Evolutionary conservation across 2,113 vertebrate species (phyloP).

Genomic region (Tyto alba): DNA sequence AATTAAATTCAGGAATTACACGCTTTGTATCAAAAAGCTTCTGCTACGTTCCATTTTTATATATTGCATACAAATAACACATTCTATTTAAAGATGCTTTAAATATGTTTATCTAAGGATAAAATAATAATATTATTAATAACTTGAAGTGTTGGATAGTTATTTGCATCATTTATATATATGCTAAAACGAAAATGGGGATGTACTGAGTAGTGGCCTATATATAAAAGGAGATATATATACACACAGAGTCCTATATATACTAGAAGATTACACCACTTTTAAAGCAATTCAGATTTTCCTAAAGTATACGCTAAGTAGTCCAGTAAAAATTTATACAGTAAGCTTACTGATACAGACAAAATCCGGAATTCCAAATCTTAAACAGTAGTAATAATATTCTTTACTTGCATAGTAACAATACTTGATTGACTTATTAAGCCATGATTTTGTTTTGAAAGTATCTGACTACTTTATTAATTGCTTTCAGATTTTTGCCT

Average conservation of each 20-base stretch:
- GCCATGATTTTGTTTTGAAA: not conserved
- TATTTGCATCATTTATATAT: not conserved
- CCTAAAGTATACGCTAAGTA: not conserved
- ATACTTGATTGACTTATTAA: not conserved
- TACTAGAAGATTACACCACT: not conserved
- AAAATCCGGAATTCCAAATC: not conserved
- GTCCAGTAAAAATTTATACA: not conserved
- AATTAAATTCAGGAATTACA: not conserved
- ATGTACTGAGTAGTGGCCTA: not conserved
- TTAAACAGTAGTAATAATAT: not conserved
- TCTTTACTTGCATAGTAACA: not conserved
- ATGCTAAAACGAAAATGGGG: not conserved
- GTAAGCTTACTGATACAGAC: not conserved
- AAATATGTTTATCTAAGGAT: not conserved
- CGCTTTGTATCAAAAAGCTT: not conserved
- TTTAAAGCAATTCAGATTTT: not conserved
- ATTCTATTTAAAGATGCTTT: not conserved
- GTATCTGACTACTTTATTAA: not conserved
- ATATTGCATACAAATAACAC: not conserved
- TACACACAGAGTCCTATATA: not conserved
- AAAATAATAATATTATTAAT: not conserved
- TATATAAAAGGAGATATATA: not conserved
- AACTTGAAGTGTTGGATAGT: not conserved
- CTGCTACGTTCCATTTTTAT: not conserved
- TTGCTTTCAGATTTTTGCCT: not conserved